Evolutionary conservation across 2,113 vertebrate genomes (phyloP).

Genomic region (Brachyhypopomus gauderio): DNA sequence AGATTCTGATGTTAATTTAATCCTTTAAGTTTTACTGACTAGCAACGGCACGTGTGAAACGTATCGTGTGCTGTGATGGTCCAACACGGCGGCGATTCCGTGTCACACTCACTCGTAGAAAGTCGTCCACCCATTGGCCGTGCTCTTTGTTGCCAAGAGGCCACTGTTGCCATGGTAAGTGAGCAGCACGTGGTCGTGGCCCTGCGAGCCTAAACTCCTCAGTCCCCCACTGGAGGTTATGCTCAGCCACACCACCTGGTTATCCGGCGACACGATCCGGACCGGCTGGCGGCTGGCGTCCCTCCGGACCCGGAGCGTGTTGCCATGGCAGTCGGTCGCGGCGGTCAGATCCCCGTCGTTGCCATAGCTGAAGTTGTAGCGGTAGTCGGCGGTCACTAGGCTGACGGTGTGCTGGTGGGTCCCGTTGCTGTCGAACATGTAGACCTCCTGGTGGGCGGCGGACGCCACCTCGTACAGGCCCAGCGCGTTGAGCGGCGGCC

Average conservation of each 20-base stretch:
- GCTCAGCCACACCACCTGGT: constrained; percentile 95
- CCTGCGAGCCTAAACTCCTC: constrained; percentile 92
- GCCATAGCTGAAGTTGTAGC: constrained; percentile 94
- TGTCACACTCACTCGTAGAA: constrained; percentile 93
- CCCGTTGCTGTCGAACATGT: constrained; percentile 94
- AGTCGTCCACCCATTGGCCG: constrained; percentile 96
- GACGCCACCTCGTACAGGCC: constrained; percentile 93
- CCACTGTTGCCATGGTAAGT: constrained; percentile 97
- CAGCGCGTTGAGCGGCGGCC: constrained; percentile 78
- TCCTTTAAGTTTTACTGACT: too few relatives aligned
- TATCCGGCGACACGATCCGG: constrained; percentile 92
- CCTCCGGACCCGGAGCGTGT: constrained; percentile 88
- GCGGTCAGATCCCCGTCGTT: constrained; percentile 91
- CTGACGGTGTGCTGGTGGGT: constrained; percentile 95
- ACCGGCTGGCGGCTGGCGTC: constrained; percentile 94
- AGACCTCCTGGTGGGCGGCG: constrained; percentile 91
- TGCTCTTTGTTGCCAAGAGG: constrained; percentile 93
- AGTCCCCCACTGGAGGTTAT: constrained; percentile 92
- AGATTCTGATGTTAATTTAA: too few relatives aligned
- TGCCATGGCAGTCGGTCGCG: constrained; percentile 90
- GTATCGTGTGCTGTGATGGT: background rate
- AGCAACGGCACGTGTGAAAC: background rate
- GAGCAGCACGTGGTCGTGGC: constrained; percentile 89
- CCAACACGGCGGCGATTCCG: background rate
- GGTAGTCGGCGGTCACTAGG: constrained; percentile 87